A percentile compares a stretch with the other conserved stretches of the same genome.
Conservation (phyloP, 2,113 vertebrate species). For the Polypterus bichir region DNA sequence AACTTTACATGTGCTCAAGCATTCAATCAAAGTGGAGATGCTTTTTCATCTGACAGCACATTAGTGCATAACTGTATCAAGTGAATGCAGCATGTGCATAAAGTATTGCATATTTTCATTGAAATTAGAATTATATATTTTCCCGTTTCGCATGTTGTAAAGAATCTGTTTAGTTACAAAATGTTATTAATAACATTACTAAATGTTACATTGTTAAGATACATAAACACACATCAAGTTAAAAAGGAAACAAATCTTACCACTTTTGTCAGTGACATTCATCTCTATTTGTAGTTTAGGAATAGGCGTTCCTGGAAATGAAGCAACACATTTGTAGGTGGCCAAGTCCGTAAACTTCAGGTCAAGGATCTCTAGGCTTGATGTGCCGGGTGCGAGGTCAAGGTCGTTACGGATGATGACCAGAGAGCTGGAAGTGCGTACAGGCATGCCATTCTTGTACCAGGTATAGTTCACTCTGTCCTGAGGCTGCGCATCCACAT, state of each 20-base stretch:
- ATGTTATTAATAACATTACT: no score
- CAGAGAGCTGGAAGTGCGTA: conserved; percentile 70
- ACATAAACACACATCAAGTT: no score
- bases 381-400: conserved; percentile 78
- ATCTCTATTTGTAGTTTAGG: conserved; percentile 81
- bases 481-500: conserved; percentile 90
- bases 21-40: no score
- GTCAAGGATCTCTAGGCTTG: conserved; percentile 91
- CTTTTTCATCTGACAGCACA: no score
- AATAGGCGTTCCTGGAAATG: conserved; percentile 73
- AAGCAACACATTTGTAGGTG: conserved; percentile 81
- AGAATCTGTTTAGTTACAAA: no score
- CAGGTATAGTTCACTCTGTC: conserved; percentile 94
- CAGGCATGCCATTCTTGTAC: conserved; percentile 79
- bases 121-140: no score
- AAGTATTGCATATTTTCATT: no score
- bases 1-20: no score
- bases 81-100: no score
- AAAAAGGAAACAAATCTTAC: conserved; percentile 40
- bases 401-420: conserved; percentile 83
- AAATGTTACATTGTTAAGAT: no score
- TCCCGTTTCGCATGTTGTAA: no score
- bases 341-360: conserved; percentile 90
- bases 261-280: conserved; percentile 93
- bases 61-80: no score